A percentile compares a stretch with the other conserved stretches of the same genome.
These are phyloP conservation scores for Eulithis prunata DNA, from an alignment of 2,888 invertebrate genomes.

Conservation along the genomic window DNA sequence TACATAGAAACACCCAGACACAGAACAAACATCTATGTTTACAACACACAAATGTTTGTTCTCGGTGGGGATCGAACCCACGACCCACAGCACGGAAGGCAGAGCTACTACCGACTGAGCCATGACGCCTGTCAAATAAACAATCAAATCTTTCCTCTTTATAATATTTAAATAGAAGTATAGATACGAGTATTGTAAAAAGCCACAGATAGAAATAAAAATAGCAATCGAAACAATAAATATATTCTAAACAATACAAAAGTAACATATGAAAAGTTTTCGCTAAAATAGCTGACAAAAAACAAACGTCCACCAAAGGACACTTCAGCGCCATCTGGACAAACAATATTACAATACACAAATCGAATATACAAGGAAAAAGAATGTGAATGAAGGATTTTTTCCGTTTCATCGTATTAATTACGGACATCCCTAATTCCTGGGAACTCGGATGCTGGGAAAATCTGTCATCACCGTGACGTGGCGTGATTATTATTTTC, in stretches of 20 bases:
- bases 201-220: no score
- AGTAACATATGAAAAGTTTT: slow-evolving; percentile 1
- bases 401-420: slow-evolving; percentile 51
- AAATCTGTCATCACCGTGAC: slow-evolving; percentile 20
- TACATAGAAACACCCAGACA: no score
- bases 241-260: background rate
- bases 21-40: no score
- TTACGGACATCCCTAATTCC: slow-evolving; percentile 44
- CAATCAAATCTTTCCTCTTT: no score
- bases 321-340: slow-evolving; percentile 26
- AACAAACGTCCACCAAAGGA: slow-evolving; percentile 8
- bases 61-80: no score
- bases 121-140: no score
- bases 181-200: no score
- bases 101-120: no score
- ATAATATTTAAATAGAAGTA: no score
- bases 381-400: slow-evolving; percentile 36
- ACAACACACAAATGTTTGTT: no score
- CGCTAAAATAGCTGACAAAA: slow-evolving; percentile 9
- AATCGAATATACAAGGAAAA: slow-evolving; percentile 24
- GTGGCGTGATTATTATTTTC: slow-evolving; percentile 16
- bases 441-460: slow-evolving; percentile 27
- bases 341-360: slow-evolving; percentile 5
- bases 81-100: no score
- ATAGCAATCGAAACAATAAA: no score